Evolutionary conservation across 2,113 vertebrate species (phyloP), one percentile per base, ranked within the genome.

Genomic region (Macrotus californicus): DNA sequence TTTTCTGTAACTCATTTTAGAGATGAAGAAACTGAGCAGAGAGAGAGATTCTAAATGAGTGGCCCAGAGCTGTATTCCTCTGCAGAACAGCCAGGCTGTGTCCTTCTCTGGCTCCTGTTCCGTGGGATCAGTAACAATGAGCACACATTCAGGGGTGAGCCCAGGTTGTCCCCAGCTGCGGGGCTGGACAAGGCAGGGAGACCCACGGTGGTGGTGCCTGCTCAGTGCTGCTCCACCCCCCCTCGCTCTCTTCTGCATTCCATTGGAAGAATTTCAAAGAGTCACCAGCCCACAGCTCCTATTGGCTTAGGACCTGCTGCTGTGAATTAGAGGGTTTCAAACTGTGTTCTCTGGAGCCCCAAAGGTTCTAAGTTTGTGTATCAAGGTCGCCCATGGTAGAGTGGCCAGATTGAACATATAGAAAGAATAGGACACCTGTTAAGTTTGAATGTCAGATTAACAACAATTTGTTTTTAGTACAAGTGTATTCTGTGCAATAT

Each of bases 21-120:
- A 91, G 50, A n/a, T 81, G 64, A 87, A 85, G 54, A 94, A 76
- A 88, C 46, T 61, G 61, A 96, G 85, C 80, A 76, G 73, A 84
- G 52, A 67, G 6, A 80, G 43, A n/a, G 26, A 39, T 77, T 88
- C 91, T 56, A 67, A 83, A 41, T 80, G 43, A 93, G n/a, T 84
- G 54, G 4, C 41, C 31, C 82, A 86, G 56, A 67, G 15, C 52
- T 54, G 7, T 16, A 4, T 19, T 54, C 48, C 18, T 66, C 52
- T 67, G 39, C 36, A 93, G 56, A 26, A 48, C 21, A 9, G 22
- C 7, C 12, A 85, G 84, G 9, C 59, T 9, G 1, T 18, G 13
- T 72, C 67, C n/a, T 41, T 21, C 64, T 15, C 34, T 84, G 67
- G 41, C 39, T 46, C 24, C 73, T 1, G 0, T n/a, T 12, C 34